A percentile compares a stretch with the other conserved stretches of the same genome.
Conservation (phyloP, 2,113 vertebrate genomes). For the Nansenia antarctica region DNA sequence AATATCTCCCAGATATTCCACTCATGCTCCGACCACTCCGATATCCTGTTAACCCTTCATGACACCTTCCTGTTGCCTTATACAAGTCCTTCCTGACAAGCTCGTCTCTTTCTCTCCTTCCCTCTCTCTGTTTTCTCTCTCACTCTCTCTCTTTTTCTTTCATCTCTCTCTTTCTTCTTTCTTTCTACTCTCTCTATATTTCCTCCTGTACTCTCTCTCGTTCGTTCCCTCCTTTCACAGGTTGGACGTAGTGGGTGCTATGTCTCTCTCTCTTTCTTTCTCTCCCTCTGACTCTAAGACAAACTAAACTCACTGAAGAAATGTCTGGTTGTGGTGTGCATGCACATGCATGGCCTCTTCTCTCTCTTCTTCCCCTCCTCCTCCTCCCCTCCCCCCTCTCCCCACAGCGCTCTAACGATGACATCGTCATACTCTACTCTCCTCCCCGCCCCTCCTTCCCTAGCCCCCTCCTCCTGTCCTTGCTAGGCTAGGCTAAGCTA, state of each 20-base stretch:
- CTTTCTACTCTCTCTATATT: not conserved
- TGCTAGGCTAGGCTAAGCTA: too few relatives aligned
- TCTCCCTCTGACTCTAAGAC: conserved; percentile 31
- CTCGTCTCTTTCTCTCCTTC: conserved; percentile 12
- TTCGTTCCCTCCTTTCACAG: conserved; percentile 31
- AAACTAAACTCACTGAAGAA: conserved; percentile 70
- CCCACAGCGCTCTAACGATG: not conserved
- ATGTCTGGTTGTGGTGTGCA: conserved; percentile 83
- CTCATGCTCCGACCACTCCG: conserved; percentile 55
- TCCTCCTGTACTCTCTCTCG: conserved; percentile 14
- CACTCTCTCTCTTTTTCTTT: conserved; percentile 10
- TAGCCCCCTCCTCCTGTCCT: not conserved
- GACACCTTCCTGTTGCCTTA: conserved; percentile 9
- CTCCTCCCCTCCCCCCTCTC: not conserved
- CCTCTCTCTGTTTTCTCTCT: not conserved
- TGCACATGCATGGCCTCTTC: conserved; percentile 95
- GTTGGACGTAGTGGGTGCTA: too few relatives aligned
- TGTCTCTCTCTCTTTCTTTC: not conserved
- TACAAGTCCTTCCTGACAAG: conserved; percentile 10
- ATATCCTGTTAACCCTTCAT: not conserved
- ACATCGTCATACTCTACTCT: too few relatives aligned
- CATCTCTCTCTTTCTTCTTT: conserved; percentile 22
- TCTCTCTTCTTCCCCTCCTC: not conserved
- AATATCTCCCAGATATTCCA: conserved; percentile 52
- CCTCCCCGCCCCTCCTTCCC: not conserved